Conservation (phyloP, 2,888 invertebrate genomes). For the Pyrocoelia pectoralis region DNA sequence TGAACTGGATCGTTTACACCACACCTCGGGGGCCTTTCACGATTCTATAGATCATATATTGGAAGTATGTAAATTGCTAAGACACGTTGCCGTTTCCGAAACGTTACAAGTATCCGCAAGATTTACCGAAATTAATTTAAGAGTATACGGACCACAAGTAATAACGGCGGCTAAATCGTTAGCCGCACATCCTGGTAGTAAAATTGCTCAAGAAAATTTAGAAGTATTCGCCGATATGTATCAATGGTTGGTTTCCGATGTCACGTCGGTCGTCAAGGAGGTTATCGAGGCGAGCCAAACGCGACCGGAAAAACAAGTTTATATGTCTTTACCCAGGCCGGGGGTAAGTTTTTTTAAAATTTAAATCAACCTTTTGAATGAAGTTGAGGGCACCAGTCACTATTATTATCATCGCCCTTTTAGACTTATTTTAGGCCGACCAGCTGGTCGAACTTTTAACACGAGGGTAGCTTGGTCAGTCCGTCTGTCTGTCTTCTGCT, state of each 20-base stretch:
- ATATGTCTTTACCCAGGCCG: conserved; percentile 93
- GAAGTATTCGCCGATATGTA: conserved; percentile 96
- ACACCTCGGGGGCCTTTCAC: conserved; percentile 92
- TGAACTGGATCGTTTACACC: conserved; percentile 90
- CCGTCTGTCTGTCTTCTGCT: too few relatives aligned
- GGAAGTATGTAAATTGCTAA: conserved; percentile 96
- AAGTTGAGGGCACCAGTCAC: too few relatives aligned
- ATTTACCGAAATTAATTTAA: conserved; percentile 93
- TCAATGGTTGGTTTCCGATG: conserved; percentile 91
- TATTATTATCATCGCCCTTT: too few relatives aligned
- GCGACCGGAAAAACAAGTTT: conserved; percentile 77
- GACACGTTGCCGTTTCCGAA: conserved; percentile 95
- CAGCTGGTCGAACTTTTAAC: too few relatives aligned
- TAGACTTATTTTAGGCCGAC: too few relatives aligned
- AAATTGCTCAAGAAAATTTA: conserved; percentile 96
- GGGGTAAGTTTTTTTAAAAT: conserved; percentile 71
- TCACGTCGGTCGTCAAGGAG: conserved; percentile 89
- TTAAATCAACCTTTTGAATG: too few relatives aligned
- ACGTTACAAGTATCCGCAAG: conserved; percentile 95
- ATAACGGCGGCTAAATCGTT: conserved; percentile 93
- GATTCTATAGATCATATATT: conserved; percentile 98
- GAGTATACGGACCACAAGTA: conserved; percentile 95
- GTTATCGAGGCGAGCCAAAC: conserved; percentile 81
- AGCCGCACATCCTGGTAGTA: conserved; percentile 89
- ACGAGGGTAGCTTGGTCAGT: too few relatives aligned